phyloP scores from a whole-genome alignment of 2,113 vertebrate species.

The Ailurus styani region DNA sequence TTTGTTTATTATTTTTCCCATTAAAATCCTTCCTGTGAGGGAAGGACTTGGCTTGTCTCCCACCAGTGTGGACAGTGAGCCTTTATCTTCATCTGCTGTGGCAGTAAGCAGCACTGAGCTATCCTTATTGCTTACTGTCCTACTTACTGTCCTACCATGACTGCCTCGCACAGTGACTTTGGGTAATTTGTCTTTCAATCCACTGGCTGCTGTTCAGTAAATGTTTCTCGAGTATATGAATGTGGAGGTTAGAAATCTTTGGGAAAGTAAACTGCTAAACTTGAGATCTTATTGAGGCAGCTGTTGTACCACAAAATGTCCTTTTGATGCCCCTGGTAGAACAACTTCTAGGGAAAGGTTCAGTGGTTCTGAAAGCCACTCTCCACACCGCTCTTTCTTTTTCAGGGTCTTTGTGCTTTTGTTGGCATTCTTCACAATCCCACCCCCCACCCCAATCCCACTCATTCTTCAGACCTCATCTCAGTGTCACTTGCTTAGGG shows the following conservation, averaged over 20 bases:
- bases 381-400: too few relatives aligned
- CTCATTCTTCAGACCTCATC: neutral
- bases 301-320: neutral
- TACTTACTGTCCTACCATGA: too few relatives aligned
- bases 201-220: neutral
- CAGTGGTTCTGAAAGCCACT: neutral
- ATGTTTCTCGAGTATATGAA: neutral
- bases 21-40: neutral
- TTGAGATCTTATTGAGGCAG: neutral
- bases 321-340: neutral
- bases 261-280: neutral
- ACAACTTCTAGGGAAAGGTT: neutral
- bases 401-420: neutral
- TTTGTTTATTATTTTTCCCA: neutral
- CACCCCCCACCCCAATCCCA: rapidly evolving
- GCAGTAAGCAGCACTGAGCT: neutral
- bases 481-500: neutral
- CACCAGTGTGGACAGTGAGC: neutral
- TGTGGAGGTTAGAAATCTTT: neutral
- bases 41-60: neutral
- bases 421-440: neutral
- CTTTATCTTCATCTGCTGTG: rapidly evolving
- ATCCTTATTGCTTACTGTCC: neutral
- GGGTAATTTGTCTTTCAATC: neutral
- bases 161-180: neutral